A percentile compares a stretch with the other conserved stretches of the same genome.
phyloP scores from a whole-genome alignment of 2,888 invertebrate genomes.

The Erebia palarica region DNA sequence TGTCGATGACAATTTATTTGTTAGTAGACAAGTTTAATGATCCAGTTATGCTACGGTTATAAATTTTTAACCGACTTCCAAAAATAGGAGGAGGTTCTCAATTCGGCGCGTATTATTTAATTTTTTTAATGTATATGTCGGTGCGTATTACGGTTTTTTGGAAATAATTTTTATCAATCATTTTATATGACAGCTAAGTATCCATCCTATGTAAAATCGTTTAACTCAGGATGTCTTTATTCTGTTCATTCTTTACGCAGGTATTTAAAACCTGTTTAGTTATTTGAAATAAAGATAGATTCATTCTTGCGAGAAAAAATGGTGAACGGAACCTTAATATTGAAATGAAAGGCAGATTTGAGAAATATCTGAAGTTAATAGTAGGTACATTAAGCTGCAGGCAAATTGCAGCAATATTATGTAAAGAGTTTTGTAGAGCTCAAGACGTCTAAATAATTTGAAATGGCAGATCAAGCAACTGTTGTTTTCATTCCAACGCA shows the following conservation, averaged over 20 bases:
- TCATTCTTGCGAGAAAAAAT: too few relatives aligned
- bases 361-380: background rate
- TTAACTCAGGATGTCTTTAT: background rate
- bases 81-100: too few relatives aligned
- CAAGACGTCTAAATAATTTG: slow-evolving; percentile 16
- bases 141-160: too few relatives aligned
- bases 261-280: too few relatives aligned
- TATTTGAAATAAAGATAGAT: too few relatives aligned
- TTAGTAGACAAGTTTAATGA: background rate
- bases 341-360: background rate
- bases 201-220: background rate
- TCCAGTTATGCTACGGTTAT: background rate
- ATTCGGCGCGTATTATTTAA: too few relatives aligned
- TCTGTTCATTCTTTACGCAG: too few relatives aligned
- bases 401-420: slow-evolving; percentile 9
- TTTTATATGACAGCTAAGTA: background rate
- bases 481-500: slow-evolving; percentile 65
- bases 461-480: slow-evolving; percentile 46
- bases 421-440: background rate
- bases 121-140: too few relatives aligned
- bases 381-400: background rate
- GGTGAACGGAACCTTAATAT: background rate
- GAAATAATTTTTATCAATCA: too few relatives aligned
- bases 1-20: background rate
- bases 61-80: too few relatives aligned